These are phyloP conservation scores for Diacarnus erythraeanus DNA, from an alignment of 37 sponge, comb jelly and placozoan genomes.

Conservation along the genomic window DNA sequence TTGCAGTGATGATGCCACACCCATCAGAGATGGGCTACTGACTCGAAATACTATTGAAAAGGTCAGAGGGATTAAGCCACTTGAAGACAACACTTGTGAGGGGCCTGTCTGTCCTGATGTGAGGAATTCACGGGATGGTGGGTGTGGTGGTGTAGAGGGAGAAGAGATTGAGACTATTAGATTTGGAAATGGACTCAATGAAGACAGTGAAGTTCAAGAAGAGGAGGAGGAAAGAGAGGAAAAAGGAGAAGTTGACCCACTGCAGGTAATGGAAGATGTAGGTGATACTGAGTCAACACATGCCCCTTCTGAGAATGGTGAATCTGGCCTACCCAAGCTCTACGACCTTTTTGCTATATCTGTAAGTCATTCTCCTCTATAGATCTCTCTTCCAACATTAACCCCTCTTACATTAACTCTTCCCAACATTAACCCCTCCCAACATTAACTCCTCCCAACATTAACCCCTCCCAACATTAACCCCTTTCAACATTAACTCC, in stretches of 20 bases:
- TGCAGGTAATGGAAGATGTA: background rate
- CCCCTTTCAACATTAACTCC: too few species aligned
- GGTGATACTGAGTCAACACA: background rate
- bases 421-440: too few species aligned
- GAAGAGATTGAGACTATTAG: background rate
- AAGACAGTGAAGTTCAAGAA: background rate
- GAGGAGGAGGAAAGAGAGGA: background rate
- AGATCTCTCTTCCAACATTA: too few species aligned
- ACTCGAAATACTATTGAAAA: background rate
- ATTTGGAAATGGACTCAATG: background rate
- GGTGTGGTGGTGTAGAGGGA: background rate
- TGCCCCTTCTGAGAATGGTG: background rate
- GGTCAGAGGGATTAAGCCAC: background rate
- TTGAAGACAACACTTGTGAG: too few species aligned
- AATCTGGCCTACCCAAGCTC: background rate
- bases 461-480: too few species aligned
- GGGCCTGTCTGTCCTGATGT: too few species aligned
- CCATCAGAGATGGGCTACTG: background rate
- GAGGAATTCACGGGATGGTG: background rate
- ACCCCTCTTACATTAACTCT: too few species aligned
- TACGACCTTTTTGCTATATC: constrained; percentile 57
- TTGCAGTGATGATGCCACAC: background rate
- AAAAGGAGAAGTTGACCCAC: background rate
- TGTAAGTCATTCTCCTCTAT: constrained; percentile 39
- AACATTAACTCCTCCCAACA: too few species aligned